phyloP scores from a whole-genome alignment of 2,113 vertebrate genomes.

The Sinosuthora webbiana region DNA sequence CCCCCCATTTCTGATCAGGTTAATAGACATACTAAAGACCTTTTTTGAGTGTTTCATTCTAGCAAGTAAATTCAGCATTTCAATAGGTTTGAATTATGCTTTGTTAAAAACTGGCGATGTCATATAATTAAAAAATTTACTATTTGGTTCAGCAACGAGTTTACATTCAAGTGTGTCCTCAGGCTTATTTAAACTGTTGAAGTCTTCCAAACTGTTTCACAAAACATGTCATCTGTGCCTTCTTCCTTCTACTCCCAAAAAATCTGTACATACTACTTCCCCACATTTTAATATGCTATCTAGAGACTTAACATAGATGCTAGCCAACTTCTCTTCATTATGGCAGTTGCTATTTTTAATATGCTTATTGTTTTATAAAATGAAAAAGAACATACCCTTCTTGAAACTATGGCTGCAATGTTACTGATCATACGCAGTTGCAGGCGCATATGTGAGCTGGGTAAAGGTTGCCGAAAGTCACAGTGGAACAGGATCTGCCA shows the following conservation, averaged over 20 bases:
- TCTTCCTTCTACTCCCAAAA: not conserved
- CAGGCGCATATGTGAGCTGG: not conserved
- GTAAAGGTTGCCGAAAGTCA: constrained; percentile 35
- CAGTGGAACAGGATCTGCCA: constrained; percentile 52
- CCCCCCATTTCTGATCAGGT: not conserved
- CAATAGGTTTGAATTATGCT: constrained; percentile 31
- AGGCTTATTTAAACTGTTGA: constrained; percentile 25
- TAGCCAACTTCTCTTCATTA: constrained; percentile 24
- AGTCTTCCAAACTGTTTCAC: constrained; percentile 3
- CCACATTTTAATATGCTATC: not conserved
- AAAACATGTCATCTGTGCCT: not conserved
- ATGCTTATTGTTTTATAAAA: constrained; percentile 19
- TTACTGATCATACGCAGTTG: not conserved
- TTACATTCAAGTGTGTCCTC: constrained; percentile 17
- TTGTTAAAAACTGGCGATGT: constrained; percentile 30
- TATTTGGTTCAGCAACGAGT: constrained; percentile 24
- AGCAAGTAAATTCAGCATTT: constrained; percentile 29
- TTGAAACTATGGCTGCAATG: not conserved
- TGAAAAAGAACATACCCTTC: not conserved
- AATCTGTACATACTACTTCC: not conserved
- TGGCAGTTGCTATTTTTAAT: not conserved
- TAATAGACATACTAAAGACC: not conserved
- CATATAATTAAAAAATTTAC: constrained; percentile 16
- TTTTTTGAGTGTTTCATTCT: constrained; percentile 17
- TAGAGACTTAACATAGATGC: not conserved